phyloP scores from a whole-genome alignment of 2,888 invertebrate species.

The Watsonalla cultraria region DNA sequence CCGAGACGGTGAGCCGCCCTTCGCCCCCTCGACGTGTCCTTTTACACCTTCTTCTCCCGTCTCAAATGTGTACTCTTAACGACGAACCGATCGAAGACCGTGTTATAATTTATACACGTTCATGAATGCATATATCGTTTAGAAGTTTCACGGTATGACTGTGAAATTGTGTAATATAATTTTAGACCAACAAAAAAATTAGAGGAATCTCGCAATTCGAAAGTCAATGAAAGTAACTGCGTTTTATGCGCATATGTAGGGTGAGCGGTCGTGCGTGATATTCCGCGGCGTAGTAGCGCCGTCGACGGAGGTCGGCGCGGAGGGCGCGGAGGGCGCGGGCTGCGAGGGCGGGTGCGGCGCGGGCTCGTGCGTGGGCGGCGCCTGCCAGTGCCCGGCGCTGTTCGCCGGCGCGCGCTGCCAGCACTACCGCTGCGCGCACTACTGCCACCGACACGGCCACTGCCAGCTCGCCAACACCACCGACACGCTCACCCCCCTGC shows the following conservation, averaged over 20 bases:
- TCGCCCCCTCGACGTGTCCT: background rate
- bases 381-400: constrained; percentile 78
- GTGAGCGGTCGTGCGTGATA: constrained; percentile 36
- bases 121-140: no score
- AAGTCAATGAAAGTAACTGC: no score
- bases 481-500: constrained; percentile 1
- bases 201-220: no score
- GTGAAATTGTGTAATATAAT: no score
- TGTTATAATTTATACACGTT: no score
- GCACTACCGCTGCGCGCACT: constrained; percentile 38
- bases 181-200: no score
- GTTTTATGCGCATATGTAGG: constrained; percentile 17
- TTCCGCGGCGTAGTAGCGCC: constrained; percentile 9
- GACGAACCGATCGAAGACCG: no score
- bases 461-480: constrained; percentile 24
- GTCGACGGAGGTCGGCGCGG: constrained; percentile 1
- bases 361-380: constrained; percentile 74
- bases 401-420: constrained; percentile 50
- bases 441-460: constrained; percentile 36
- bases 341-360: constrained; percentile 59
- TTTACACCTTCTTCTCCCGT: no score
- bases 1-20: constrained; percentile 25
- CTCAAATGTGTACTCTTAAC: no score
- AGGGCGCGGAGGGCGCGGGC: constrained; percentile 13
- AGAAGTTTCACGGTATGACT: no score